phyloP scores from a whole-genome alignment of 2,113 vertebrate species.

The Morone saxatilis region DNA sequence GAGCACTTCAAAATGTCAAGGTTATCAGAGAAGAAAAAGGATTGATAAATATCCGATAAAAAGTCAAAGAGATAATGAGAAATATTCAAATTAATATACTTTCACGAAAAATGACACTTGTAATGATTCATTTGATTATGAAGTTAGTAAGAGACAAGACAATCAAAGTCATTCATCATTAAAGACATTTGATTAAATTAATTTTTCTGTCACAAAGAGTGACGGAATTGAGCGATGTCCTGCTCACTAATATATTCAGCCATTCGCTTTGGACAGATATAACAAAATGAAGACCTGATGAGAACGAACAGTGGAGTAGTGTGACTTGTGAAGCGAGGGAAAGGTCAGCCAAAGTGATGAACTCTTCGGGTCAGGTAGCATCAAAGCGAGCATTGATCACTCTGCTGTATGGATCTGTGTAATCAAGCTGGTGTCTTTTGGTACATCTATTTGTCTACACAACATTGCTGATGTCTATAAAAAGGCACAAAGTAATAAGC shows the following conservation, averaged over 20 bases:
- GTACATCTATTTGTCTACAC: slow-evolving; percentile 70
- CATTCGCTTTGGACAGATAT: slow-evolving; percentile 19
- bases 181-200: slow-evolving; percentile 30
- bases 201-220: slow-evolving; percentile 10
- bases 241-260: slow-evolving; percentile 33
- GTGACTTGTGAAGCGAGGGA: slow-evolving; percentile 41
- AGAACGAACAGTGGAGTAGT: slow-evolving; percentile 41
- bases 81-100: slow-evolving; percentile 59
- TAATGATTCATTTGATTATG: slow-evolving; percentile 48
- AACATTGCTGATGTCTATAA: slow-evolving; percentile 38
- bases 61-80: slow-evolving; percentile 41
- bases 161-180: slow-evolving; percentile 34
- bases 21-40: slow-evolving; percentile 48
- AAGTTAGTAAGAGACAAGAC: slow-evolving; percentile 22
- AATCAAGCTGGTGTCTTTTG: slow-evolving; percentile 76
- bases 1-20: slow-evolving; percentile 41
- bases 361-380: slow-evolving; percentile 73
- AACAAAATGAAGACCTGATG: slow-evolving; percentile 59
- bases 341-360: slow-evolving; percentile 78
- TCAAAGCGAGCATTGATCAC: slow-evolving; percentile 81
- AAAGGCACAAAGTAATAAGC: slow-evolving; percentile 25
- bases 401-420: slow-evolving; percentile 64
- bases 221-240: background rate
- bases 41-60: slow-evolving; percentile 44
- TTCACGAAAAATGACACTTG: slow-evolving; percentile 21